Percentiles rank a stretch among this genome's conserved stretches.
phyloP scores from a whole-genome alignment of 1,140 invertebrate genomes.

The Trichogramma pretiosum region DNA sequence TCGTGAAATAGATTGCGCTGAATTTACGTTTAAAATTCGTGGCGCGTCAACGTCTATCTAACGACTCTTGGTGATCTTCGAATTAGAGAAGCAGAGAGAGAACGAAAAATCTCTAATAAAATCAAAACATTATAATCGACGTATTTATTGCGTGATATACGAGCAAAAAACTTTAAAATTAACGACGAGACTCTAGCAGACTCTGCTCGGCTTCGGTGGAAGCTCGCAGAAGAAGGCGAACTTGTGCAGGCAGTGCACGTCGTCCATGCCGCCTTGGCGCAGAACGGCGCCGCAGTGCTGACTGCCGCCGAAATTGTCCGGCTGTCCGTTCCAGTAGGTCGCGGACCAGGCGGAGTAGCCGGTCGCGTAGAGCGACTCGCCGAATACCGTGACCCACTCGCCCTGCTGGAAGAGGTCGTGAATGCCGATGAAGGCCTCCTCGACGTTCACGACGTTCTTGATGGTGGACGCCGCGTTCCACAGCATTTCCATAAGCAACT shows the following conservation, averaged over 20 bases:
- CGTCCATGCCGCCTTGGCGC: background rate
- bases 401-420: slow-evolving; percentile 38
- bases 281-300: slow-evolving; percentile 1
- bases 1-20: too few species aligned
- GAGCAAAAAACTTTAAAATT: too few species aligned
- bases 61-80: too few species aligned
- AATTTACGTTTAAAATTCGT: too few species aligned
- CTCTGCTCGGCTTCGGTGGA: background rate
- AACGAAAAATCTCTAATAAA: too few species aligned
- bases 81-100: too few species aligned
- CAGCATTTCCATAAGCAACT: slow-evolving; percentile 1
- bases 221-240: slow-evolving; percentile 7
- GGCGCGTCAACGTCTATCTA: too few species aligned
- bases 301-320: background rate
- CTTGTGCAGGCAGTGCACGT: background rate
- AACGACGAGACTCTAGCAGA: background rate
- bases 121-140: too few species aligned
- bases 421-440: slow-evolving; percentile 30
- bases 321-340: slow-evolving; percentile 1
- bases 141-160: too few species aligned
- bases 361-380: slow-evolving; percentile 25
- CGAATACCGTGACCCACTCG: slow-evolving; percentile 37
- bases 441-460: background rate
- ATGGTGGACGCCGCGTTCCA: background rate
- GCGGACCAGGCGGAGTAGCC: background rate